Evolutionary conservation across 1,140 invertebrate species (phyloP), one percentile per base, ranked within the genome.

Genomic region (Eriocheir sinensis): DNA sequence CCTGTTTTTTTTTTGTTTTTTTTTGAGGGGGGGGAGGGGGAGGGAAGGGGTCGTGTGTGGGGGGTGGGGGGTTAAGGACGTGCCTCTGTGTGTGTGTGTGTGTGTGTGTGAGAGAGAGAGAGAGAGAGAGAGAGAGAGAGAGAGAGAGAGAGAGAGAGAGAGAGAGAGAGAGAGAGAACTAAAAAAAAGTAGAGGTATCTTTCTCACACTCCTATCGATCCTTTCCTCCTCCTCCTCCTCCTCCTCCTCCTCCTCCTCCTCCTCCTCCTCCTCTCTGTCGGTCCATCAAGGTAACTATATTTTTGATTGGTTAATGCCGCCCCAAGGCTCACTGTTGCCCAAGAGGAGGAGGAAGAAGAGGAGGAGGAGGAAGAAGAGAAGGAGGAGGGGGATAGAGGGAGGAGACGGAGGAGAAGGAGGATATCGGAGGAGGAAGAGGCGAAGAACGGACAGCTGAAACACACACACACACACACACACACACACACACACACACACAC

Each of bases 201-300:
- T 72, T 72, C 88, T 44, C 3, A 89, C 3, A 41, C 12, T 21
- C 88, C 88, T 86, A 83, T 38, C 21, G 12, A 72, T 15, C 60
- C 60, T n/a, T n/a, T 53, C n/a, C n/a, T 72, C n/a, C 60, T 72
- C 60, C n/a, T n/a, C 8, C 0, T 53, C 48, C 48, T 53, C 48
- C 21, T 53, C n/a, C n/a, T 72, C n/a, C 60, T 72, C 60, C n/a
- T n/a, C 8, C 0, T 53, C 48, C 48, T 53, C 48, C 48, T 53
- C 60, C 60, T 72, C 60, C 60, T 72, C 60, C 60, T 72, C 27
- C 21, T 72, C 60, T n/a, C n/a, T n/a, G 3, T 0, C 41, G 17
- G 17, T 83, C 41, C 80, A 32, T 86, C 91, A 86, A 85, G 38
- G n/a, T 48, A 53, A 32, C 79, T 81, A 86, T 93, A 86, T 53